Evolutionary conservation across 2,113 vertebrate genomes (phyloP).

Genomic region (Bos javanicus): DNA sequence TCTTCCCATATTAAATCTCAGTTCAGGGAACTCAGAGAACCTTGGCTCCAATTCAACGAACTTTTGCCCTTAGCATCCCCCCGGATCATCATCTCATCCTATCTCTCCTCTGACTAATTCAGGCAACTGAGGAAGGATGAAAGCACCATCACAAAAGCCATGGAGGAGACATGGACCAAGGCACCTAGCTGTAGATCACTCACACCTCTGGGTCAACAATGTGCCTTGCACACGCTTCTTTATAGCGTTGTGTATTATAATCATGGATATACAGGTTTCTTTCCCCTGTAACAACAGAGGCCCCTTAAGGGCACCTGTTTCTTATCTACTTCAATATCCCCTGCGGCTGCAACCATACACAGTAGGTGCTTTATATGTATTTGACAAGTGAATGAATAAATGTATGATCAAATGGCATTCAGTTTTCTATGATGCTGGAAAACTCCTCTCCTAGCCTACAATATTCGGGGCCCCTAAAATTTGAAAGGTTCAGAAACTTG

Average conservation of each 20-base stretch:
- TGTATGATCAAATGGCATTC: background rate
- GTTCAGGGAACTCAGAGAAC: background rate
- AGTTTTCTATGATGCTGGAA: background rate
- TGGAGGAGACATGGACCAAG: background rate
- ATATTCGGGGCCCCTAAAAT: background rate
- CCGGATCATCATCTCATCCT: background rate
- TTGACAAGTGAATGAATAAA: background rate
- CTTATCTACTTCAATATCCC: background rate
- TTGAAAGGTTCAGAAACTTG: background rate
- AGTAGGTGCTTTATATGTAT: background rate
- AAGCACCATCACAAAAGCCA: background rate
- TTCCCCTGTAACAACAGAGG: background rate
- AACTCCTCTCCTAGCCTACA: background rate
- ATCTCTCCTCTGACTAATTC: background rate
- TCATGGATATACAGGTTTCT: accelerated
- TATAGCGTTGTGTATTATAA: accelerated
- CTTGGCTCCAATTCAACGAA: background rate
- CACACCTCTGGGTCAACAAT: background rate
- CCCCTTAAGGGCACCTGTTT: background rate
- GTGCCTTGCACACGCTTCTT: background rate
- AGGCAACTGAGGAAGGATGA: background rate
- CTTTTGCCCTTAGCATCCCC: background rate
- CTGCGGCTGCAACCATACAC: background rate
- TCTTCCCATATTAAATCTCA: background rate
- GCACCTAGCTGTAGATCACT: background rate